phyloP scores from a whole-genome alignment of 2,888 invertebrate genomes.

The Hermaeophaga mercurialis region DNA sequence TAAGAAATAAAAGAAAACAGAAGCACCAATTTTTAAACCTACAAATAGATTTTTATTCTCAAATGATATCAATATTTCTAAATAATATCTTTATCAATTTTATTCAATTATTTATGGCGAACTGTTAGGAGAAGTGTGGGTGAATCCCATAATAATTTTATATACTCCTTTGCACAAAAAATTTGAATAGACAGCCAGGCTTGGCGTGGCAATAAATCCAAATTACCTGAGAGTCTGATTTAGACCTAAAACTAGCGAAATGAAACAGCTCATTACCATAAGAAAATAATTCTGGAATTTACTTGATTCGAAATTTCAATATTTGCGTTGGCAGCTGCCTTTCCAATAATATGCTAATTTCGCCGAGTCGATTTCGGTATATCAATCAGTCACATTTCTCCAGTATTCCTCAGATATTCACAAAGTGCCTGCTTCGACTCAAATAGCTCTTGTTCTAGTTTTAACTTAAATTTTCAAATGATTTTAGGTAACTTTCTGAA shows the following conservation, averaged over 20 bases:
- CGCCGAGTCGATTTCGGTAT: conserved; percentile 44
- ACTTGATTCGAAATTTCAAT: conserved; percentile 38
- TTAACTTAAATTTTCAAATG: background rate
- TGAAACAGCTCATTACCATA: conserved; percentile 22
- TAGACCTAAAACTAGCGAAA: background rate
- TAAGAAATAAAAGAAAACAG: too few species aligned
- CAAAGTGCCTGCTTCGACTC: background rate
- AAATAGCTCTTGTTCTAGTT: background rate
- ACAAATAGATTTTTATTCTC: too few species aligned
- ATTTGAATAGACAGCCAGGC: too few species aligned
- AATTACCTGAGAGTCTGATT: background rate
- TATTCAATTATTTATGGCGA: too few species aligned
- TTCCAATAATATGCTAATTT: conserved; percentile 51
- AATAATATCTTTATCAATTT: too few species aligned
- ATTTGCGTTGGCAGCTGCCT: conserved; percentile 44
- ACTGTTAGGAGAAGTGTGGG: too few species aligned
- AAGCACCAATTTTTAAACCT: too few species aligned
- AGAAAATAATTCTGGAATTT: conserved; percentile 37
- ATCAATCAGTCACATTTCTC: conserved; percentile 46
- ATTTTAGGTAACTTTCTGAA: background rate
- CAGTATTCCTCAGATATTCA: conserved; percentile 12
- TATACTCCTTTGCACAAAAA: too few species aligned
- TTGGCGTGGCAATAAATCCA: background rate
- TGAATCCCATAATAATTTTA: too few species aligned
- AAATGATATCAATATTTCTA: too few species aligned